A percentile compares a stretch with the other conserved stretches of the same genome.
These are phyloP conservation scores for Tor tambroides DNA, from an alignment of 2,113 vertebrate species.

Conservation along the genomic window DNA sequence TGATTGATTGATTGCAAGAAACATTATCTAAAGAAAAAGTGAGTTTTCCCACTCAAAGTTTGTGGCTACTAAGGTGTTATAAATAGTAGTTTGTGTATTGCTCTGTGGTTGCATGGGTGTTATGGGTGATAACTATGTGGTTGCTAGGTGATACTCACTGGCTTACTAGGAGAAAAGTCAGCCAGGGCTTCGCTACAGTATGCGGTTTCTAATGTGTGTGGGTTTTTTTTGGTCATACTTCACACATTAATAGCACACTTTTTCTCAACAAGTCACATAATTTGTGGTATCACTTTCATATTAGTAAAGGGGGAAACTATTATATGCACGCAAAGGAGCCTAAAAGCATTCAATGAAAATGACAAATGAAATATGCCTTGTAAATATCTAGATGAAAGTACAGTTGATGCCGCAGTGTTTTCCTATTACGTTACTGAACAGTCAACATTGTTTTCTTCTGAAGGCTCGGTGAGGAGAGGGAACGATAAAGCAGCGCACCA, in stretches of 20 bases:
- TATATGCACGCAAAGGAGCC: not conserved
- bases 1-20: not conserved
- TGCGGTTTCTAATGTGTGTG: too few relatives aligned
- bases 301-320: not conserved
- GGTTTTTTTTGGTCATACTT: too few relatives aligned
- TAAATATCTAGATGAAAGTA: not conserved
- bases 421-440: not conserved
- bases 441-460: not conserved
- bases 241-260: not conserved
- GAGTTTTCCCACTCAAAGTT: not conserved
- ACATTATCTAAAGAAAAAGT: not conserved
- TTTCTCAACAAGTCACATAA: too few relatives aligned
- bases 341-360: not conserved
- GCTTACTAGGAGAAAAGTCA: too few relatives aligned
- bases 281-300: not conserved
- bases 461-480: not conserved
- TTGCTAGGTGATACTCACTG: too few relatives aligned
- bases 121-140: not conserved
- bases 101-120: not conserved
- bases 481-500: not conserved
- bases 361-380: slow-evolving; percentile 4
- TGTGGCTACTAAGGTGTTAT: not conserved
- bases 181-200: too few relatives aligned
- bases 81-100: not conserved
- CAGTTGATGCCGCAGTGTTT: not conserved